A percentile compares a stretch with the other conserved stretches of the same genome.
phyloP scores from a whole-genome alignment of 2,113 vertebrate genomes.

The crab-eating macaque (Macaca fascicularis) region T2T-MFA8v1.1 NC_088391.1:62289501-62290000 shows the following conservation, averaged over 20 bases:
- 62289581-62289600: slow-evolving; percentile 37
- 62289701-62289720: background rate
- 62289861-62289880: background rate
- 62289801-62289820: background rate
- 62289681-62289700: background rate
- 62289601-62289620: background rate
- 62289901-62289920: background rate
- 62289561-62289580: slow-evolving; percentile 50
- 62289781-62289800: background rate
- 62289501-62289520: slow-evolving; percentile 29
- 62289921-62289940: background rate
- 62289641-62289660: background rate
- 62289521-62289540: slow-evolving; percentile 57
- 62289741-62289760: slow-evolving; percentile 22
- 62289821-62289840: background rate
- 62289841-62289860: background rate
- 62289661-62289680: background rate
- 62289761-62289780: background rate
- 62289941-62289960: background rate
- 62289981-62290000: background rate
- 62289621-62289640: background rate
- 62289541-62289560: slow-evolving; percentile 49
- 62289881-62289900: background rate
- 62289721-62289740: background rate
- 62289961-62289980: background rate